Evolutionary conservation across 1,140 invertebrate genomes (phyloP).

Genomic region (Arion vulgaris): DNA sequence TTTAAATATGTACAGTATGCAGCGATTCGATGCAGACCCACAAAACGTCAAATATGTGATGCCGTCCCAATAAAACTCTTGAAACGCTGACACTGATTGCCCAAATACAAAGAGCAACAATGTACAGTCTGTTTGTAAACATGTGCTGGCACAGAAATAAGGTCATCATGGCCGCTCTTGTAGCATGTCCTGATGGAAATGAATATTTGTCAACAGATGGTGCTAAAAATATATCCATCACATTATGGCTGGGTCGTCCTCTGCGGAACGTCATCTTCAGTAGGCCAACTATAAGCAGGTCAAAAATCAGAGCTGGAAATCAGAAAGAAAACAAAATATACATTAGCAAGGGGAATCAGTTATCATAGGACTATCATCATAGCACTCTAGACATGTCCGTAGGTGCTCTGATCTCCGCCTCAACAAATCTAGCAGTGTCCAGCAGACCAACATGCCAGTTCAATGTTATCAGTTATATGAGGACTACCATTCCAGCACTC

Average conservation of each 20-base stretch:
- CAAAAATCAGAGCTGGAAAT: conserved; percentile 85
- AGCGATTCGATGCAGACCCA: conserved; percentile 83
- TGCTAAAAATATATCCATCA: conserved; percentile 78
- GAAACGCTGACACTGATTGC: conserved; percentile 82
- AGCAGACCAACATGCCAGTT: too few relatives aligned
- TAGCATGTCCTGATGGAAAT: conserved; percentile 96
- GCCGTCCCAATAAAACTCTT: conserved; percentile 85
- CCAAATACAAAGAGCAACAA: conserved; percentile 81
- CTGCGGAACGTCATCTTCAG: conserved; percentile 86
- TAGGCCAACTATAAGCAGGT: conserved; percentile 86
- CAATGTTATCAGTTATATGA: too few relatives aligned
- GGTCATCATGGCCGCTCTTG: conserved; percentile 85
- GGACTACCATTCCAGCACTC: too few relatives aligned
- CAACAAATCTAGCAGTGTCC: too few relatives aligned
- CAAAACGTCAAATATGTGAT: conserved; percentile 90
- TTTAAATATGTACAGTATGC: conserved; percentile 79
- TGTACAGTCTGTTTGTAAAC: conserved; percentile 40
- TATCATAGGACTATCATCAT: too few relatives aligned
- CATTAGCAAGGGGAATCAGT: too few relatives aligned
- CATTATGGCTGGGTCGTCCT: conserved; percentile 81
- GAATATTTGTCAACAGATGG: conserved; percentile 89
- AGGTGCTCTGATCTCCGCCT: too few relatives aligned
- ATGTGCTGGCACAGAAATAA: conserved; percentile 72
- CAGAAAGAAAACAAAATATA: too few relatives aligned
- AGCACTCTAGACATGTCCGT: too few relatives aligned